A percentile compares a stretch with the other conserved stretches of the same genome.
These are phyloP conservation scores for Aproaerema taeniolella DNA, from an alignment of 2,888 invertebrate species.

Conservation along the genomic window DNA sequence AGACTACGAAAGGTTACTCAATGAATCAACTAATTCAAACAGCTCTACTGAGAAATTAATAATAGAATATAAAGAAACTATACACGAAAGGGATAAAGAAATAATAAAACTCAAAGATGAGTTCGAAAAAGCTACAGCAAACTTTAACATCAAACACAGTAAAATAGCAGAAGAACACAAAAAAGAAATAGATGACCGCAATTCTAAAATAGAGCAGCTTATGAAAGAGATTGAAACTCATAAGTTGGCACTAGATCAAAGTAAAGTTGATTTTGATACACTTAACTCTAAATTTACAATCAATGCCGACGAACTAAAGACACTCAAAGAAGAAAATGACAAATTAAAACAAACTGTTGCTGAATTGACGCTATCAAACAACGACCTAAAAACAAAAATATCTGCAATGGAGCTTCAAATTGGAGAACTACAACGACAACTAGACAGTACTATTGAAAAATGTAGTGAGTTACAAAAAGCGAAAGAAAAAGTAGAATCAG, in stretches of 20 bases:
- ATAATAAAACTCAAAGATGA: conserved; percentile 71
- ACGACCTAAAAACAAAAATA: conserved; percentile 55
- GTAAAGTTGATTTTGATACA: conserved; percentile 64
- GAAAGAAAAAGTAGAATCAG: conserved; percentile 77
- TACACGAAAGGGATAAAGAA: conserved; percentile 75
- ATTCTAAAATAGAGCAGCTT: conserved; percentile 67
- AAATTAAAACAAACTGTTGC: conserved; percentile 56
- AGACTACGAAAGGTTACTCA: conserved; percentile 55
- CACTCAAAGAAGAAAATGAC: conserved; percentile 61
- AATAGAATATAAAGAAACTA: conserved; percentile 64
- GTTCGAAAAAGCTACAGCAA: conserved; percentile 63
- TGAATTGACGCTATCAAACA: conserved; percentile 54
- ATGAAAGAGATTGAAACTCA: conserved; percentile 68
- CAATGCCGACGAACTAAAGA: conserved; percentile 59
- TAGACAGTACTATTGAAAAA: conserved; percentile 74
- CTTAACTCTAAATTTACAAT: conserved; percentile 63
- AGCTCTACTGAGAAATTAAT: conserved; percentile 60
- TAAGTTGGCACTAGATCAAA: conserved; percentile 61
- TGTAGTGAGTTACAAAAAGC: conserved; percentile 72
- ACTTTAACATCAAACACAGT: conserved; percentile 67
- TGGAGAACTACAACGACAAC: conserved; percentile 77
- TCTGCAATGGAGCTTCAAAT: conserved; percentile 69
- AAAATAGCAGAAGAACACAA: conserved; percentile 72
- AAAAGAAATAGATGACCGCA: conserved; percentile 69
- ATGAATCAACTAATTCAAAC: conserved; percentile 50